Evolutionary conservation across 2,888 invertebrate genomes (phyloP), one percentile per base, ranked within the genome.

Genomic region (Metellina segmentata): DNA sequence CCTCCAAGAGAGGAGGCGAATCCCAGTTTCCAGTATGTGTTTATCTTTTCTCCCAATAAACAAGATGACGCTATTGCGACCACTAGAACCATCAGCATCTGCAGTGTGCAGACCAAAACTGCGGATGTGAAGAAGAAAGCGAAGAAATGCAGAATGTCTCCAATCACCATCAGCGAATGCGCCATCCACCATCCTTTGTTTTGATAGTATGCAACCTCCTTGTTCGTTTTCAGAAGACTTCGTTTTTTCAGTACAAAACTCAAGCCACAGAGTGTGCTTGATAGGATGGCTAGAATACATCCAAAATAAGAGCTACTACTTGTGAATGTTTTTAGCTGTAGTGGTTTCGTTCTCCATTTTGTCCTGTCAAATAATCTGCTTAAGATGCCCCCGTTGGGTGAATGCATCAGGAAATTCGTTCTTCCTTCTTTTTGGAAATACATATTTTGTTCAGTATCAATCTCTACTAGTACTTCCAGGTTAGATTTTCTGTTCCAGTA

Each of bases 41-140:
- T 87, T 6, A 83, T 51, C 19, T 78, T 77, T 72, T 91, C 91
- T 6, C 74, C 88, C 53, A 91, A 61, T 8, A 91, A n/a, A 7
- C 52, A 77, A 5, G 78, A 79, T 0, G 91, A 91, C 7, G 83
- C 71, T n/a, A 83, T 48, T 6, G 91, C 91, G 8, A 77, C 61
- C 5, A 82, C 82, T 13, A 91, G 34, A 34, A 91, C 83, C 61
- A 81, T 88, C 20, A 91, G 13, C 48, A 83, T 87, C 49, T 87
- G 88, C 19, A 91, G 8, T 5, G 83, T 78, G 51, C 91, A 91
- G 5, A 91, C 83, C 48, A 91, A 20, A 20, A 88, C 83, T 7
- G 91, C 87, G 48, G 87, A 87, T 0, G 91, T 87, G 53, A 91
- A 91, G 16, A 81, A 91, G 20, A 91, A 91, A 7, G 91, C 83